phyloP scores from a whole-genome alignment of 2,888 invertebrate species.

The Tetheella fluctuosa region DNA sequence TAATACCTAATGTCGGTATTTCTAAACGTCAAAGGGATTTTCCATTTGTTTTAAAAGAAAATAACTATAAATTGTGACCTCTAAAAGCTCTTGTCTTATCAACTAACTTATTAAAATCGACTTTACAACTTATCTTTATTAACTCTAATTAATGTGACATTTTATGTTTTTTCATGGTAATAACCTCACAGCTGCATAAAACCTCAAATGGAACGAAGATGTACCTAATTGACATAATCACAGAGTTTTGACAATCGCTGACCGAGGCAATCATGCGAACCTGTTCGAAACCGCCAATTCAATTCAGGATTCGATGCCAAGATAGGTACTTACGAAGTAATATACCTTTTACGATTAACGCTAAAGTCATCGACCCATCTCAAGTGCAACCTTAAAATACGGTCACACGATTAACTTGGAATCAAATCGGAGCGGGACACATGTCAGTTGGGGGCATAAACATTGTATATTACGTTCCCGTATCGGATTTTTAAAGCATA shows the following conservation, averaged over 20 bases:
- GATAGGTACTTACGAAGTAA: neutral
- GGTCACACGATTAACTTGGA: conserved; percentile 36
- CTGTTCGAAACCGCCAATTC: conserved; percentile 2
- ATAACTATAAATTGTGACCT: neutral
- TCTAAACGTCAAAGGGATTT: too few relatives aligned
- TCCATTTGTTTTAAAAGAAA: neutral
- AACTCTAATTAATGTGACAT: conserved; percentile 6
- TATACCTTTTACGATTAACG: conserved; percentile 6
- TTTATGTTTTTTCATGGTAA: neutral
- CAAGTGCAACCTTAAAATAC: conserved; percentile 28
- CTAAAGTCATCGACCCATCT: conserved; percentile 3
- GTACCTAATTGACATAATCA: conserved; percentile 9
- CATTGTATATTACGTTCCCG: conserved; percentile 27
- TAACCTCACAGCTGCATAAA: conserved; percentile 2
- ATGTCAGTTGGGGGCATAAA: conserved; percentile 38
- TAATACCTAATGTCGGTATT: neutral
- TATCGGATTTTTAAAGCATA: conserved; percentile 27
- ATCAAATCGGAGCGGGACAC: conserved; percentile 30
- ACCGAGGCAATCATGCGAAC: conserved; percentile 6
- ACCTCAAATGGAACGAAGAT: neutral
- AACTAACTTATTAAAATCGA: neutral
- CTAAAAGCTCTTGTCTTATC: conserved; percentile 3
- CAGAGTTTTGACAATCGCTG: conserved; percentile 6
- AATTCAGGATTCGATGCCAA: neutral
- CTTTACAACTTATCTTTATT: neutral